Evolutionary conservation across 2,888 invertebrate species (phyloP).

Genomic region (Chrysolina haemoptera): DNA sequence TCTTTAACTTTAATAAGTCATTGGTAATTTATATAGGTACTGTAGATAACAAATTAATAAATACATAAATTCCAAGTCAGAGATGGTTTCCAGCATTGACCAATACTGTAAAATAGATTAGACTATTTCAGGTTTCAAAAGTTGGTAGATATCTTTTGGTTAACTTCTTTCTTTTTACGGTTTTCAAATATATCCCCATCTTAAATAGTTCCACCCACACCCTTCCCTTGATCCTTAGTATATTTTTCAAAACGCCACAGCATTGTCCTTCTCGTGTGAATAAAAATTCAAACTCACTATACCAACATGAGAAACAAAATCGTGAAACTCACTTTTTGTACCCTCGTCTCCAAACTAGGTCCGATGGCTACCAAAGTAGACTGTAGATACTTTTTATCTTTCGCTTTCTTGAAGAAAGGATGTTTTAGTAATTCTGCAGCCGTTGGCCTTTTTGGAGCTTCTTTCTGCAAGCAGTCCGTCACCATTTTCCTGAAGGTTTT

Average conservation of each 20-base stretch:
- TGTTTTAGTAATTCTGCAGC: constrained; percentile 97
- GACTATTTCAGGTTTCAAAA: not conserved
- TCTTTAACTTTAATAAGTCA: no score
- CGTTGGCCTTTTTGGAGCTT: constrained; percentile 93
- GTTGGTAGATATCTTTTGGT: not conserved
- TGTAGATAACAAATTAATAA: no score
- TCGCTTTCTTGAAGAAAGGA: constrained; percentile 98
- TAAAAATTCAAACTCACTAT: not conserved
- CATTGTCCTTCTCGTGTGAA: not conserved
- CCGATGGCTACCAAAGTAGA: constrained; percentile 89
- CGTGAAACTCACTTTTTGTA: constrained; percentile 81
- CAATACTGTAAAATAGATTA: not conserved
- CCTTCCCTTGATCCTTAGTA: not conserved
- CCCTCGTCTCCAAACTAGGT: constrained; percentile 90
- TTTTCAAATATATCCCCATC: no score
- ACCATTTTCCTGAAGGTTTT: constrained; percentile 98
- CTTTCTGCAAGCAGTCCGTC: constrained; percentile 95
- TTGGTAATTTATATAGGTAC: no score
- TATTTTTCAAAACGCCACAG: no score
- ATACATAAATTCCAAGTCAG: not conserved
- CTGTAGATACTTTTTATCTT: constrained; percentile 90
- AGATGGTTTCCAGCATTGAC: not conserved
- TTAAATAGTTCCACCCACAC: no score
- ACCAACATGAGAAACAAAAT: not conserved
- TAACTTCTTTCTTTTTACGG: not conserved